Evolutionary conservation across 2,888 invertebrate genomes (phyloP).

Genomic region (Frankliniella intonsa): DNA sequence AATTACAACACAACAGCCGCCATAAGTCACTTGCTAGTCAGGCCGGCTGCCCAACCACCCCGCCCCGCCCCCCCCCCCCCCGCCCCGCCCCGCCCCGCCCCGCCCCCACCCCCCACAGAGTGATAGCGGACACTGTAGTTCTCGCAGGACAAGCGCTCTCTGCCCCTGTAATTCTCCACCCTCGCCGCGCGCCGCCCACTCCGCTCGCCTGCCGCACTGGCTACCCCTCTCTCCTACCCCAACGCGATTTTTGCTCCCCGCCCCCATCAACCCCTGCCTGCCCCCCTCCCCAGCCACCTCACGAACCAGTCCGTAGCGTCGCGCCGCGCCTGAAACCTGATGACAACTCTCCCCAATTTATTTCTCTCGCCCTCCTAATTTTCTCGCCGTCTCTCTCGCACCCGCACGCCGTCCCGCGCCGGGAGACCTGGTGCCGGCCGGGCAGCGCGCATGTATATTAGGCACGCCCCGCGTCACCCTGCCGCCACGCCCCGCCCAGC

Average conservation of each 20-base stretch:
- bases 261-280: too few relatives aligned
- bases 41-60: neutral
- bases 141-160: neutral
- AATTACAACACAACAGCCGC: constrained; percentile 26
- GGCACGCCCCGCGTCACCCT: neutral
- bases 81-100: neutral
- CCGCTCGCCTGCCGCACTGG: neutral
- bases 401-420: too few relatives aligned
- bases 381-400: too few relatives aligned
- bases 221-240: neutral
- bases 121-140: neutral
- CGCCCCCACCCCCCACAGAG: neutral
- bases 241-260: neutral
- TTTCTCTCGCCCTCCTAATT: too few relatives aligned
- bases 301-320: neutral
- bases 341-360: neutral
- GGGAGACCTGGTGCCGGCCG: neutral
- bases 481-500: neutral
- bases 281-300: too few relatives aligned
- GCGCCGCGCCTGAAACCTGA: neutral
- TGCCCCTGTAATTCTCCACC: neutral
- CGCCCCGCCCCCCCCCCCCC: neutral
- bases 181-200: neutral
- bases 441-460: neutral
- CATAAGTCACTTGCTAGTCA: constrained; percentile 25